phyloP scores from a whole-genome alignment of 2,797 vertebrate species.

The Semotilus atromaculatus region DNA sequence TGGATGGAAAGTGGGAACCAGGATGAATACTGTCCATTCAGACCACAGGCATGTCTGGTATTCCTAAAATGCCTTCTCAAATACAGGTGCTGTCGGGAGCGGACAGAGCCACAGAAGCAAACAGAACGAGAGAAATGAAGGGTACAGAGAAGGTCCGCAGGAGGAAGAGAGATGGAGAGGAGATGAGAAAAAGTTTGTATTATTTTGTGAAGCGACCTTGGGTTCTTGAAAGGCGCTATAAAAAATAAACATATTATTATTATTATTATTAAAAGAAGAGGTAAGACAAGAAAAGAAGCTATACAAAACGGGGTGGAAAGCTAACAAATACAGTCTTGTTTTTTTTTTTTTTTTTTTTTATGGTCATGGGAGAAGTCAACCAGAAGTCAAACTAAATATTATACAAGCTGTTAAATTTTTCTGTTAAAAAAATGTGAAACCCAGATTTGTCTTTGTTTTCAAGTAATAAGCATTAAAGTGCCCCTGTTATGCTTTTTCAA shows the following conservation, averaged over 20 bases:
- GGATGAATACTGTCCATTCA: conserved; percentile 78
- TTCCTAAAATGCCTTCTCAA: conserved; percentile 79
- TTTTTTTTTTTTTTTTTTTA: too few species aligned
- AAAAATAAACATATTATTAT: too few species aligned
- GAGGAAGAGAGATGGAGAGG: conserved; percentile 15
- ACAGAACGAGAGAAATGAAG: conserved; percentile 18
- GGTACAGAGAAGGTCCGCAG: neutral
- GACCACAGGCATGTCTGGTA: conserved; percentile 77
- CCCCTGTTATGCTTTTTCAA: too few species aligned
- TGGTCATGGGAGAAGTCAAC: too few species aligned
- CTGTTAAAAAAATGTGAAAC: neutral
- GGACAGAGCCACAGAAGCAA: conserved; percentile 3
- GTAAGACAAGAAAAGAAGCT: neutral
- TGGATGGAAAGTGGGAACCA: conserved; percentile 46
- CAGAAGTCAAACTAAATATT: too few species aligned
- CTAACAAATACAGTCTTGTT: neutral
- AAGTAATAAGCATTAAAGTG: too few species aligned
- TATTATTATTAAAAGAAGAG: too few species aligned
- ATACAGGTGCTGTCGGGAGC: conserved; percentile 74
- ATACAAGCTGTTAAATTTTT: too few species aligned
- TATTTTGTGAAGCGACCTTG: too few species aligned
- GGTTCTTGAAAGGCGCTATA: too few species aligned
- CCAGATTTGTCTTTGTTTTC: too few species aligned
- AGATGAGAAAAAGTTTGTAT: too few species aligned
- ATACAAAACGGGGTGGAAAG: neutral